Conservation (phyloP, 2,113 vertebrate genomes). For the Psettodes erumei region DNA sequence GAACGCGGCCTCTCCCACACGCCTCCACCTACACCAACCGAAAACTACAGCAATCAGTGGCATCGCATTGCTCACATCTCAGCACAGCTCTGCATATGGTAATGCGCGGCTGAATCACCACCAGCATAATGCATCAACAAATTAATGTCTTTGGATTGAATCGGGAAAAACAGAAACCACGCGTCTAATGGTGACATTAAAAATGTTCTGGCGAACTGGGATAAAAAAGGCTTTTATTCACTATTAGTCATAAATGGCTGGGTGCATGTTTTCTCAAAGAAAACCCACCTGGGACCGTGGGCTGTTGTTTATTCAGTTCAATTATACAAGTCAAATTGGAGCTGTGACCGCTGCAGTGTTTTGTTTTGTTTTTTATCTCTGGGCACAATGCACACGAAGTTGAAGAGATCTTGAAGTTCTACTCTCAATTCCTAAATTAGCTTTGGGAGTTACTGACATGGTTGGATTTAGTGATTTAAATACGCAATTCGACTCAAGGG, state of each 20-base stretch:
- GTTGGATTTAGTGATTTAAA: neutral
- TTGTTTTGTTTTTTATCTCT: neutral
- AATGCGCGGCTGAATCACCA: conserved; percentile 53
- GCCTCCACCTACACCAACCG: conserved; percentile 81
- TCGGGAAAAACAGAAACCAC: conserved; percentile 31
- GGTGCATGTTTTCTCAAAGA: conserved; percentile 46
- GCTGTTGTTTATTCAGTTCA: conserved; percentile 54
- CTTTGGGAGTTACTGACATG: neutral
- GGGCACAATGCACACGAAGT: neutral
- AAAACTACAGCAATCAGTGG: conserved; percentile 70
- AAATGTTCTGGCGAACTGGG: conserved; percentile 35
- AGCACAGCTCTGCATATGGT: conserved; percentile 56
- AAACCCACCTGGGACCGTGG: conserved; percentile 42
- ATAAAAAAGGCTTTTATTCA: conserved; percentile 41
- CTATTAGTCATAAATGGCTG: conserved; percentile 53
- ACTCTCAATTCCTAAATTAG: neutral
- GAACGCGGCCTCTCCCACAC: conserved; percentile 83
- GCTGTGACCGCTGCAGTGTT: conserved; percentile 9
- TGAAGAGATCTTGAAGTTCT: neutral
- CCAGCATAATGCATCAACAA: conserved; percentile 53
- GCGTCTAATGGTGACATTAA: conserved; percentile 25
- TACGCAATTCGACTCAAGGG: neutral
- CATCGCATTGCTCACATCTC: conserved; percentile 66
- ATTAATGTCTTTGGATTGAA: conserved; percentile 51
- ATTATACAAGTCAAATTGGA: conserved; percentile 30